Evolutionary conservation across 1,140 invertebrate genomes (phyloP).

Genomic region (Drosophila saltans): DNA sequence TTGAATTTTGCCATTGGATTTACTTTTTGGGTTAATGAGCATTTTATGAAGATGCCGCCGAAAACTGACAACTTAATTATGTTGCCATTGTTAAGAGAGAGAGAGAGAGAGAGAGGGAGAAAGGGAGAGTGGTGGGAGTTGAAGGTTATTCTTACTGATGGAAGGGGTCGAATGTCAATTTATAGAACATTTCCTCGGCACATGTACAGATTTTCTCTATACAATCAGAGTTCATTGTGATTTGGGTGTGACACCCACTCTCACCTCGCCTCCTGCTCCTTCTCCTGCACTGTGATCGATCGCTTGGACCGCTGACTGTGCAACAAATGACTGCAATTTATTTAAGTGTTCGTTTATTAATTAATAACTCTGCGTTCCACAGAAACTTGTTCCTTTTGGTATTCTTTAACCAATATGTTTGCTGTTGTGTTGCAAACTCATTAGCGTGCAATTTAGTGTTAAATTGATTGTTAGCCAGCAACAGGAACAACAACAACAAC

Average conservation of each 20-base stretch:
- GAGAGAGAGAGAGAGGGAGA: neutral
- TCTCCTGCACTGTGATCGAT: constrained; percentile 11
- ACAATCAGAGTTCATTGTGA: constrained; percentile 25
- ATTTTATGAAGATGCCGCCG: constrained; percentile 32
- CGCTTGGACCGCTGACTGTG: constrained; percentile 16
- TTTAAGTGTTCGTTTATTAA: constrained; percentile 28
- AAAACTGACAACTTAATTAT: constrained; percentile 74
- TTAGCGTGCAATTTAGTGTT: constrained; percentile 21
- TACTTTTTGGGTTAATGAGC: constrained; percentile 19
- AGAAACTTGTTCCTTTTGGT: constrained; percentile 19
- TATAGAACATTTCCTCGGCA: neutral
- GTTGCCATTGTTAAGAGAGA: constrained; percentile 53
- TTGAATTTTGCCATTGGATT: constrained; percentile 21
- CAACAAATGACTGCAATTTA: constrained; percentile 24
- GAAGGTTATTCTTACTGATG: no score
- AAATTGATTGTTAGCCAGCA: constrained; percentile 21
- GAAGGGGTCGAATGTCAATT: neutral
- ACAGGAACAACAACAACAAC: constrained; percentile 1
- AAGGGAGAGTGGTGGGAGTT: neutral
- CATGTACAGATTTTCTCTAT: constrained; percentile 6
- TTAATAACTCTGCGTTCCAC: constrained; percentile 18
- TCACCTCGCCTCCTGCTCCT: neutral
- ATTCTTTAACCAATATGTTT: constrained; percentile 18
- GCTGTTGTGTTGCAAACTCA: constrained; percentile 22
- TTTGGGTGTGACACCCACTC: constrained; percentile 5